phyloP scores from a whole-genome alignment of 2,797 vertebrate species.

The Enteromius mattozi region DNA sequence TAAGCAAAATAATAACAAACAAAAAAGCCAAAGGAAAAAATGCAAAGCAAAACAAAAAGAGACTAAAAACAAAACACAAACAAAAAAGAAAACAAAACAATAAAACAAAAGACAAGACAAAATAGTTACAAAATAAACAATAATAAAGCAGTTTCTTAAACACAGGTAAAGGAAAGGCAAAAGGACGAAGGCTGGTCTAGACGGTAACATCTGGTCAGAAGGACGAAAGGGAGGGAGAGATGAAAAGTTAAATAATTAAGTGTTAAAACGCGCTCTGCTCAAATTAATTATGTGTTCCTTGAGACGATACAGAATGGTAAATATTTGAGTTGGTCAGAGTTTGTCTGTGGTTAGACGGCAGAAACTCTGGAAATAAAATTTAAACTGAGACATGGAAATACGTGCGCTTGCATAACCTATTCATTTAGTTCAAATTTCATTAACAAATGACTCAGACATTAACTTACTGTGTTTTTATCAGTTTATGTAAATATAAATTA shows the following conservation, averaged over 20 bases:
- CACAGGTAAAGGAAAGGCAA: constrained; percentile 2
- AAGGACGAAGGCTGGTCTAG: background rate
- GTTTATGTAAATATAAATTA: background rate
- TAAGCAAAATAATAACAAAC: background rate
- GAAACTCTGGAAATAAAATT: constrained; percentile 42
- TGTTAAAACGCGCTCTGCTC: constrained; percentile 41
- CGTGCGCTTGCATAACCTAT: constrained; percentile 4
- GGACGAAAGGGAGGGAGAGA: background rate
- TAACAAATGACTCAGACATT: background rate
- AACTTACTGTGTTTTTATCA: background rate
- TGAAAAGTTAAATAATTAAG: constrained; percentile 56
- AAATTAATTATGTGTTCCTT: constrained; percentile 60
- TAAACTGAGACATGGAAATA: constrained; percentile 24
- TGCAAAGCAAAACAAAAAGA: background rate
- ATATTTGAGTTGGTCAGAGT: constrained; percentile 56
- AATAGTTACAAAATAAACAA: background rate
- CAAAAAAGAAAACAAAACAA: background rate
- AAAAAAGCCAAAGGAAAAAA: background rate
- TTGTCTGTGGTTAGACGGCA: constrained; percentile 34
- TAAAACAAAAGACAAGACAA: background rate
- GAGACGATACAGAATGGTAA: constrained; percentile 58
- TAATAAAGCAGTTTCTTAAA: constrained; percentile 1
- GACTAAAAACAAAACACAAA: background rate
- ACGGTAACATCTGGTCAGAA: constrained; percentile 53
- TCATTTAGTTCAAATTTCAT: background rate